Evolutionary conservation across 2,113 vertebrate species (phyloP), one percentile per base, ranked within the genome.

Genomic region (Oryzias javanicus): DNA sequence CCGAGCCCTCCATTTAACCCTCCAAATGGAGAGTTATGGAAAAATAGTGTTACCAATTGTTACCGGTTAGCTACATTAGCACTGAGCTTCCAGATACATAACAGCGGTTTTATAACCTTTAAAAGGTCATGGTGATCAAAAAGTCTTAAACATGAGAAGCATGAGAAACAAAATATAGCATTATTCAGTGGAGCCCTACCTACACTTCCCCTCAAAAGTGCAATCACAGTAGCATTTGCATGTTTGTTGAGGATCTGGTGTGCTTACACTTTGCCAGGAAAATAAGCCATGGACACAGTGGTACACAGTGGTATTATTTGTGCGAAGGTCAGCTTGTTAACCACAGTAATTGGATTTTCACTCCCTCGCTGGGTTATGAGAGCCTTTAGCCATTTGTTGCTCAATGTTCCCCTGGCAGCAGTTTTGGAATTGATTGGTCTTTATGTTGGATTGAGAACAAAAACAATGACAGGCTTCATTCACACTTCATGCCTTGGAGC

Each of bases 291-390:
- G 79, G 35, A 35, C 35, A 35, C 35, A 35, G 35, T 3, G 35
- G 81, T 70, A 88, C 84, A 81, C 27, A 61, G 67, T 86, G 76
- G 77, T 82, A 88, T 83, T 83, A 80, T 82, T 80, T 51, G 78
- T 82, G 76, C 77, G 67, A 87, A 88, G 86, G 84, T 91, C 88
- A 89, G 86, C 79, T 85, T 89, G 88, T 91, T 90, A 91, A 85
- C 79, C 81, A 86, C 79, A 84, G 76, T 91, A 90, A 91, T 89
- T 90, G 85, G 84, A 89, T 90, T 88, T 86, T 70, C 55, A 57
- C 76, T 66, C 63, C 66, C 72, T 81, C 79, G 83, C 55, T 64
- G 67, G 75, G 55, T 79, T 60, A 75, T 71, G 77, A 52, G 65
- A 78, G 75, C 72, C 68, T 71, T 82, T 67, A 73, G 61, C 63